These are phyloP conservation scores for Monodelphis domestica DNA, from an alignment of 2,797 vertebrate species.

Conservation along the genomic window DNA sequence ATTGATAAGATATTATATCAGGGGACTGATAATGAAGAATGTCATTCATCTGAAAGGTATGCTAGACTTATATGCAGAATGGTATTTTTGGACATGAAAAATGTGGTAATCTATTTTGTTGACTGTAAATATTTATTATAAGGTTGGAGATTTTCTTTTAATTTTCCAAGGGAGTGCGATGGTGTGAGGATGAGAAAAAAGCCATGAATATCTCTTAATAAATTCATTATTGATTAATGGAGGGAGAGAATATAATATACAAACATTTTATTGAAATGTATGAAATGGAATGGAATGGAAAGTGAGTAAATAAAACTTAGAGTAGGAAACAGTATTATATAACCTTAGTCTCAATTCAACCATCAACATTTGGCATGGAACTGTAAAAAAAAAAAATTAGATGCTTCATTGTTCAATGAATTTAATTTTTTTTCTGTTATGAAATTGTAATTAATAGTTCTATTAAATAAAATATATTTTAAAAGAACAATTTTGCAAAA, in stretches of 20 bases:
- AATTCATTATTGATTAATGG: not conserved
- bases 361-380: not conserved
- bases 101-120: not conserved
- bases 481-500: constrained; percentile 62
- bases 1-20: not conserved
- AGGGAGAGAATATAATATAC: not conserved
- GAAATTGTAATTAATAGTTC: constrained; percentile 35
- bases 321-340: not conserved
- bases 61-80: not conserved
- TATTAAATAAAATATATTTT: not conserved
- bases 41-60: not conserved
- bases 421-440: not conserved
- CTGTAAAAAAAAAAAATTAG: not conserved
- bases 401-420: not conserved
- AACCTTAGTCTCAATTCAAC: not conserved
- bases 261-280: not conserved
- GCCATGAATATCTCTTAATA: not conserved
- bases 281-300: no score
- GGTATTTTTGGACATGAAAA: not conserved
- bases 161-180: not conserved
- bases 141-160: not conserved
- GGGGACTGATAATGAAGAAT: not conserved
- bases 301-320: not conserved
- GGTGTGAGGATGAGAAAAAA: not conserved
- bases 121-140: no score